Base-by-base conservation (phyloP, 2,888 invertebrate species). In the Leucoma salicis region DNA sequence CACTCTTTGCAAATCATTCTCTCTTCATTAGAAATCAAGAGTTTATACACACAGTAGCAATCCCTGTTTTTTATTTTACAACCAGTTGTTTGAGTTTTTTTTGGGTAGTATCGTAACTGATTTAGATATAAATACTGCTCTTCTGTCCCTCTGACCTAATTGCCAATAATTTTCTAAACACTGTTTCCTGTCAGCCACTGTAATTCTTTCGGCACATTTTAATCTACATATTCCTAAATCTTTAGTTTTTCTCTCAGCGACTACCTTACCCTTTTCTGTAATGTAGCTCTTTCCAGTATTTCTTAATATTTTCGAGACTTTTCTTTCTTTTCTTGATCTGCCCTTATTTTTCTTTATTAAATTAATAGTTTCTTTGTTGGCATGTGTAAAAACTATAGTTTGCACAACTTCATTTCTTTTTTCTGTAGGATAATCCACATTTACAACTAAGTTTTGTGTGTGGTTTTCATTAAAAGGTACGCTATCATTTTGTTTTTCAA, bases 221-320 rank as follows among this genome's bases (percentile, higher is more conserved):
- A 47, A 24, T 38, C 49, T 44, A 47, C 49, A 49, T 11, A n/a
- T 1, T 7, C 29, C 13, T 14, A 47, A 29, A 3, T 29, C 7
- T 27, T 29, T 42, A 2, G 35, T 3, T 39, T 43, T 11, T 31
- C 47, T 45, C 4, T 40, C 48, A 31, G 11, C 7, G 3, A 49
- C 38, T 38, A 11, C 14, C 32, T 42, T 47, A 8, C 53, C 53
- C 15, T 45, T 53, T 46, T 40, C 46, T n/a, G 47, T 38, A 10
- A 53, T 32, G 14, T 47, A 53, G n/a, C 45, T 40, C 18, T 47
- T 36, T 32, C 53, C 53, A 31, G 35, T 29, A 49, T 53, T 53
- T 16, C 49, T 48, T 37, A 35, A 11, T 44, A 7, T 35, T 33
- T 45, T 49, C 6, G 11, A 8, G 35, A 4, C 18, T 14, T 35